phyloP scores from a whole-genome alignment of 2,888 invertebrate species.

The Leptarthrus brevirostris region DNA sequence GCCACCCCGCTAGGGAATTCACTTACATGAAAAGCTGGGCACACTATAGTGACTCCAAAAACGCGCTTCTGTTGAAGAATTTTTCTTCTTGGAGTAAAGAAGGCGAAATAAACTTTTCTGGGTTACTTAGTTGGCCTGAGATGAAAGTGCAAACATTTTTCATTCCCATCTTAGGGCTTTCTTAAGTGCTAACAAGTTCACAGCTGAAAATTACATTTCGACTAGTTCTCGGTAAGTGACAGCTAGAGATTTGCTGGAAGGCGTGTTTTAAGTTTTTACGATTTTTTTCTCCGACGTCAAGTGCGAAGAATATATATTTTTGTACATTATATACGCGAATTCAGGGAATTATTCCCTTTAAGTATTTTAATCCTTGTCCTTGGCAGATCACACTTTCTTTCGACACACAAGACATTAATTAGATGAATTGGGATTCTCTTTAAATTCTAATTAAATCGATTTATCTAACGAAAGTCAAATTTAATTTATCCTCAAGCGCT shows the following conservation, averaged over 20 bases:
- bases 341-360: too few relatives aligned
- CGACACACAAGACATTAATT: too few relatives aligned
- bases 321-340: too few relatives aligned
- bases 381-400: too few relatives aligned
- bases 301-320: constrained; percentile 6
- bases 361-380: too few relatives aligned
- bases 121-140: constrained; percentile 9
- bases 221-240: constrained; percentile 37
- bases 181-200: constrained; percentile 37
- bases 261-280: constrained; percentile 14
- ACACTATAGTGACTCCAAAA: constrained; percentile 8
- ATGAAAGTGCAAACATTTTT: constrained; percentile 38
- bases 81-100: constrained; percentile 1
- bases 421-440: too few relatives aligned
- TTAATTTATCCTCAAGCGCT: too few relatives aligned
- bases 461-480: too few relatives aligned
- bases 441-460: too few relatives aligned
- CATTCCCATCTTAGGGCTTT: constrained; percentile 27
- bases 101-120: constrained; percentile 16
- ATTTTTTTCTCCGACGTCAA: constrained; percentile 22
- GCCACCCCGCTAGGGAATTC: constrained; percentile 13
- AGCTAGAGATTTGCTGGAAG: constrained; percentile 30
- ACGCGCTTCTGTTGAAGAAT: constrained; percentile 9
- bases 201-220: constrained; percentile 43
- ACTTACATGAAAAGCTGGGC: not conserved